Conservation (phyloP, 2,113 vertebrate species). For the Macheiramphus alcinus region DNA sequence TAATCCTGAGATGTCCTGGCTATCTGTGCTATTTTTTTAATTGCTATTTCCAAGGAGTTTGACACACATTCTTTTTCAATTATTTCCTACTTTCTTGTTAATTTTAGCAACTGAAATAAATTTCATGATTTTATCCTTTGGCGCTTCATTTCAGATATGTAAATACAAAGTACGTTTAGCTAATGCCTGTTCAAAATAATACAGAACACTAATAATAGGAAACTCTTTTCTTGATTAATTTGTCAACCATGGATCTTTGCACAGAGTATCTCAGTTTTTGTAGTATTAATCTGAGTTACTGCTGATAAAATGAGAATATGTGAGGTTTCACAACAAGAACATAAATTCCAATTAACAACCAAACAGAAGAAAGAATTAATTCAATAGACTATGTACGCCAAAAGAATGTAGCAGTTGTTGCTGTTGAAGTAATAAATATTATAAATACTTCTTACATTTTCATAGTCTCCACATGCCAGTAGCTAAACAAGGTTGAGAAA, state of each 20-base stretch:
- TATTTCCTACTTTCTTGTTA: not conserved
- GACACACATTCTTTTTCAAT: not conserved
- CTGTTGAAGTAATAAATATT: constrained; percentile 10
- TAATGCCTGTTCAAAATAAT: not conserved
- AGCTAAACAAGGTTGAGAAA: constrained; percentile 3
- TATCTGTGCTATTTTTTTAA: not conserved
- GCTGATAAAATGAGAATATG: not conserved
- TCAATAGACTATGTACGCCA: not conserved
- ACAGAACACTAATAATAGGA: not conserved
- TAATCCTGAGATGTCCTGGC: not conserved
- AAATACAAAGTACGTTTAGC: not conserved
- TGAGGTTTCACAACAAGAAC: not conserved
- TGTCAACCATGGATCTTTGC: not conserved
- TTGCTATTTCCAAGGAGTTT: not conserved
- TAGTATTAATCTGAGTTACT: not conserved
- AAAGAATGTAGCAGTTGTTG: not conserved
- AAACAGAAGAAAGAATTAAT: constrained; percentile 18
- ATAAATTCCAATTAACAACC: constrained; percentile 33
- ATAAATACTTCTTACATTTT: constrained; percentile 18
- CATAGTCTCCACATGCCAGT: not conserved
- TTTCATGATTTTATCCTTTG: not conserved
- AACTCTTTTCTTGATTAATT: not conserved
- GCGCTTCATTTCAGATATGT: not conserved
- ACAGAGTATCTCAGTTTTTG: not conserved
- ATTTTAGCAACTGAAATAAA: not conserved